Evolutionary conservation across 1,140 invertebrate species (phyloP), one percentile per base, ranked within the genome.

Genomic region (Samia ricini): DNA sequence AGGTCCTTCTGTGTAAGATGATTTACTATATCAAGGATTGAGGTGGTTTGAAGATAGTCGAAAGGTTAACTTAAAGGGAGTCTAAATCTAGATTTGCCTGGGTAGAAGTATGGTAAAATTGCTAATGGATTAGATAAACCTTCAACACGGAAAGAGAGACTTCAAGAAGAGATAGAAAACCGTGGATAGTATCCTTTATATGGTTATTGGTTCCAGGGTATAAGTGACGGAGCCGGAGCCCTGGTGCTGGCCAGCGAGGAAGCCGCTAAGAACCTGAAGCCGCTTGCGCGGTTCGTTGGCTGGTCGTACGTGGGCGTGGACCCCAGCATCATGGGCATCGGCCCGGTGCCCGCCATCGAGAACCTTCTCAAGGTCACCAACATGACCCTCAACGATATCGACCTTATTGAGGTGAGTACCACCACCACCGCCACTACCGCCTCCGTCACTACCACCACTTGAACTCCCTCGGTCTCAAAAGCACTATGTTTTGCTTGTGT

Each of bases 191-290:
- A 5, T 5, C 26, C 26, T 1, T 42, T 12, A 42, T 12, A 12
- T 1, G 4, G 0, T 42, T 8, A 15, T 15, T 42, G 33, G 4
- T 23, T 56, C 42, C 42, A 83, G 85, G 99, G 99, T 72, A 95
- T 99, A 68, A 97, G 96, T 87, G 99, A 99, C 91, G 99, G 99
- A 36, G 98, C 98, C n/a, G 97, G 95, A 22, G 95, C 97, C 62
- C 90, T 99, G 3, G 92, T 99, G 21, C 81, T 99, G 52, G 98
- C 97, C 20, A 96, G 94, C 76, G 98, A 99, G 90, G 95, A 95
- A 72, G 97, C 97, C n/a, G 91, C 97, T 0, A 96, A 96, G 77
- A 94, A 94, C 69, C 91, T 99, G 4, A 97, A 93, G 79, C 95
- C 96, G 3, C 82, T 97, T 20, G 96, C 96, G 2, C 92, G 96